phyloP scores from a whole-genome alignment of 2,797 vertebrate species.

The Acestrorhynchus altus region DNA sequence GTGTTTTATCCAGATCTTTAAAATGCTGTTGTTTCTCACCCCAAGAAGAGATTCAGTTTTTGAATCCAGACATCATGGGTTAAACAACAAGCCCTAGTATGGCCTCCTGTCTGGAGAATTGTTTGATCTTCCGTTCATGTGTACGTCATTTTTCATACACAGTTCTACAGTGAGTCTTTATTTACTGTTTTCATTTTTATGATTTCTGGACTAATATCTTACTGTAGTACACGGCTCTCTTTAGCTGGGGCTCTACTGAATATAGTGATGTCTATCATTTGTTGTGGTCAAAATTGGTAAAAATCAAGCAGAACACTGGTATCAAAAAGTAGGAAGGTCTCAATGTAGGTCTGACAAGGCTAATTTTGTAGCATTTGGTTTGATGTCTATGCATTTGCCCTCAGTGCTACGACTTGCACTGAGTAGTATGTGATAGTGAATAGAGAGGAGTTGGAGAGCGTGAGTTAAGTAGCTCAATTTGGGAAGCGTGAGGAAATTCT shows the following conservation, averaged over 20 bases:
- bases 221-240: background rate
- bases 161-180: no score
- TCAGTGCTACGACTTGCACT: background rate
- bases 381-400: background rate
- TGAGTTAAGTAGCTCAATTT: slow-evolving; percentile 44
- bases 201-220: background rate
- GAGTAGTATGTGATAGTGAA: background rate
- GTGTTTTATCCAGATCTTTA: no score
- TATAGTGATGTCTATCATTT: background rate
- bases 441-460: slow-evolving; percentile 15
- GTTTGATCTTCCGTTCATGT: no score
- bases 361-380: background rate
- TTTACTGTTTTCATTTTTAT: background rate
- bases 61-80: no score
- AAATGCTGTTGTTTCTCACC: no score
- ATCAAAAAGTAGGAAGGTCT: background rate
- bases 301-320: background rate
- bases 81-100: no score
- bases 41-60: no score
- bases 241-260: background rate
- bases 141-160: no score
- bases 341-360: background rate
- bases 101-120: no score
- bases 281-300: background rate
- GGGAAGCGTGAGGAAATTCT: slow-evolving; percentile 35